Evolutionary conservation across 2,888 invertebrate genomes (phyloP).

Genomic region (Phania funesta): DNA sequence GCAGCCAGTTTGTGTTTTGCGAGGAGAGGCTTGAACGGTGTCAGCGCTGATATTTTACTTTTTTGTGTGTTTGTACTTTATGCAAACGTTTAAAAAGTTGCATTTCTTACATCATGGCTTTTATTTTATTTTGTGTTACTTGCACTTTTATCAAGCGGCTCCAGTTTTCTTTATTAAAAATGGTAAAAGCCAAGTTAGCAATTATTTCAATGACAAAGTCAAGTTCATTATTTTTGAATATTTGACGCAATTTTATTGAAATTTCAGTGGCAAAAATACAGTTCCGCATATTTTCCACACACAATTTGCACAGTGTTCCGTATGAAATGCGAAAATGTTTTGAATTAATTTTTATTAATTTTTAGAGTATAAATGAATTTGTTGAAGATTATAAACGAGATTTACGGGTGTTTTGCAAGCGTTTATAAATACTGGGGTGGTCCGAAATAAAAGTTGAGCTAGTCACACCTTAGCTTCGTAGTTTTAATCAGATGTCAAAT

Average conservation of each 20-base stretch:
- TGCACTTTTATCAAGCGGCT: not conserved
- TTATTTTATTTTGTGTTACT: not conserved
- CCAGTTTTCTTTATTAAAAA: conserved; percentile 16
- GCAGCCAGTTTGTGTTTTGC: not conserved
- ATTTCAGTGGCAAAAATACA: too few relatives aligned
- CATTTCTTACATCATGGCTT: conserved; percentile 34
- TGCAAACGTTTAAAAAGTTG: not conserved
- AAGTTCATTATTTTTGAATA: conserved; percentile 17
- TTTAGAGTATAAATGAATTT: too few relatives aligned
- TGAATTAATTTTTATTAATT: too few relatives aligned
- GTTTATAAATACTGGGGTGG: too few relatives aligned
- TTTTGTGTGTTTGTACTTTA: not conserved
- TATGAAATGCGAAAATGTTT: too few relatives aligned
- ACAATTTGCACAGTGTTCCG: too few relatives aligned
- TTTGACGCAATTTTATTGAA: not conserved
- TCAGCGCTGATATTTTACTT: conserved; percentile 1
- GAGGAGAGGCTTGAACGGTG: not conserved
- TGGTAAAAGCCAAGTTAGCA: conserved; percentile 17
- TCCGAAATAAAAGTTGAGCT: too few relatives aligned
- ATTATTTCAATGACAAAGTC: conserved; percentile 4
- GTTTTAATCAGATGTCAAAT: too few relatives aligned
- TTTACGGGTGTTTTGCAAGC: too few relatives aligned
- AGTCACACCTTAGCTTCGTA: too few relatives aligned
- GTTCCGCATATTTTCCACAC: too few relatives aligned
- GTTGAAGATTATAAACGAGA: too few relatives aligned